Base-by-base conservation (phyloP, 2,113 vertebrate genomes). In the Melanostigma gelatinosum region DNA sequence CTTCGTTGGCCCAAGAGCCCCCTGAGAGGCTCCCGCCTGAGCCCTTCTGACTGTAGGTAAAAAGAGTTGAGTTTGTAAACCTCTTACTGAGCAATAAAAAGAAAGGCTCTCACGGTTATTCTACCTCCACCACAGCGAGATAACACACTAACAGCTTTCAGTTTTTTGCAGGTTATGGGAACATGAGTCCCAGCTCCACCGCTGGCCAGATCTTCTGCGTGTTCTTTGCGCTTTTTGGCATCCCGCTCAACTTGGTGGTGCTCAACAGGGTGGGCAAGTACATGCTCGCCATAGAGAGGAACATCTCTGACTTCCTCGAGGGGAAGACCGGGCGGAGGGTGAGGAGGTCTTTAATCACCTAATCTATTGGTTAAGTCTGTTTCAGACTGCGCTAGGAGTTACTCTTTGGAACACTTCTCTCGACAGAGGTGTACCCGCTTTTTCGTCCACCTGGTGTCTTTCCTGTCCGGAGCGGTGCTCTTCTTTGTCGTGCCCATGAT, bases 241-340 rank as follows among this genome's bases (percentile, higher is more conserved):
- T 99, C 76, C 98, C 96, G 0, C 92, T 99, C 69, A 97, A 98
- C 85, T 75, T 98, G 46, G 87, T 97, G n/a, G 93, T 98, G 71
- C 93, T 99, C 78, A 98, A 96, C 3, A 93, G 94, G 70, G 96
- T 98, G 64, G 96, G 97, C 27, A 95, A 96, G 69, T 95, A 96
- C 90, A 97, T 97, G 96, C 90, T 97, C 0, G 88, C 58, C 4
- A 90, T 94, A 15, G 94, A 89, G 85, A 91, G 91, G 77, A 94
- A 84, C 12, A 63, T 94, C 57, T 94, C 91, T 0, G 78, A 89
- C 60, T 91, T 91, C 52, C 74, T 95, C 0, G 72, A 92, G 55
- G 75, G 44, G 27, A 95, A 92, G 77, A 93, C 87, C 20, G 48
- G 72, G 0, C 61, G 73, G 64, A 87, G 58, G 92, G 95, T 95